Evolutionary conservation across 2,888 invertebrate genomes (phyloP).

Genomic region (Neocrepidodera transversa): DNA sequence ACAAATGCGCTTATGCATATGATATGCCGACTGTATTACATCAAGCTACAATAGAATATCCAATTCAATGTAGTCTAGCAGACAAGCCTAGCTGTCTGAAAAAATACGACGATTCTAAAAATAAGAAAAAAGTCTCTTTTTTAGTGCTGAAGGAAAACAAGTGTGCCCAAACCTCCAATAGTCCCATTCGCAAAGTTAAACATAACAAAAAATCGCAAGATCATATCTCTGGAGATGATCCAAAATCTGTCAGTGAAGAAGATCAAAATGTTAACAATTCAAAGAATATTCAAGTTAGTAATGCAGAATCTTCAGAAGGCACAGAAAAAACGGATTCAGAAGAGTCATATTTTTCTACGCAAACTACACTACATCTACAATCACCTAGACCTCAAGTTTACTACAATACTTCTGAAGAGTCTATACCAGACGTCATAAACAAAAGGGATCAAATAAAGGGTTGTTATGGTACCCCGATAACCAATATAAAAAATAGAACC

Average conservation of each 20-base stretch:
- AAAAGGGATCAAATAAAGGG: background rate
- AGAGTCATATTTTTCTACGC: background rate
- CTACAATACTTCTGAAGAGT: background rate
- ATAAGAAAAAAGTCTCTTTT: constrained; percentile 43
- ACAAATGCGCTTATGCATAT: constrained; percentile 16
- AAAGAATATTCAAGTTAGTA: background rate
- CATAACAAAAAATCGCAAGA: constrained; percentile 18
- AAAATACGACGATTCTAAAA: constrained; percentile 30
- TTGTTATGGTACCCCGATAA: background rate
- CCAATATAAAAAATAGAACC: background rate
- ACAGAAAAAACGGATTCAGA: background rate
- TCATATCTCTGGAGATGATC: constrained; percentile 22
- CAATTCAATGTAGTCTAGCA: constrained; percentile 1
- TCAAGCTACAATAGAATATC: constrained; percentile 20
- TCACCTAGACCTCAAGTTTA: background rate
- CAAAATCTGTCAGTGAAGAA: background rate
- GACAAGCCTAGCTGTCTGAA: constrained; percentile 37
- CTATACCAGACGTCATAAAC: background rate
- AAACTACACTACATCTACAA: background rate
- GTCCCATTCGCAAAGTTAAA: constrained; percentile 33
- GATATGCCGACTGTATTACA: constrained; percentile 22
- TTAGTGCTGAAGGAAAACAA: constrained; percentile 40
- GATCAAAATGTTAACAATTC: background rate
- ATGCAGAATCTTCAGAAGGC: background rate
- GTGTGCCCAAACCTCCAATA: constrained; percentile 35